These are phyloP conservation scores for Ephydatia muelleri DNA, from an alignment of 37 sponge, comb jelly and placozoan species.

Conservation along the genomic window DNA sequence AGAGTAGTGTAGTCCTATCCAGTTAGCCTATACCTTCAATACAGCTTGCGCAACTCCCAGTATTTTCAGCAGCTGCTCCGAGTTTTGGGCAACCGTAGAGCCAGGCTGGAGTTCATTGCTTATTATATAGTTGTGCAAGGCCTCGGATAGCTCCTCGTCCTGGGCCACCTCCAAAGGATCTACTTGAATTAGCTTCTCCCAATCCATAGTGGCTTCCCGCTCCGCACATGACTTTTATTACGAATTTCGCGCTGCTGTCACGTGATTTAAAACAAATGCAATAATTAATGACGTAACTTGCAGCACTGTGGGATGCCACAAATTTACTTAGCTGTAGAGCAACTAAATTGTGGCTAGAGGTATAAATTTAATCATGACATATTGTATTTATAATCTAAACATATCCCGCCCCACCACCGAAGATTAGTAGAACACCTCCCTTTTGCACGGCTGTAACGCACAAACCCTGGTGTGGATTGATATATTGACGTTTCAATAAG, in stretches of 20 bases:
- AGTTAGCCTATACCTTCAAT: conserved; percentile 16
- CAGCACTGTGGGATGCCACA: too few relatives aligned
- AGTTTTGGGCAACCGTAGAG: background rate
- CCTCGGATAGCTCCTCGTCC: conserved; percentile 27
- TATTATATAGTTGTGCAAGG: conserved; percentile 24
- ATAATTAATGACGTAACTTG: too few relatives aligned
- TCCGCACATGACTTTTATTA: background rate
- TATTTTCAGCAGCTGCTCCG: conserved; percentile 1
- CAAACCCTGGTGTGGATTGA: background rate
- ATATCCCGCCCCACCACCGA: background rate
- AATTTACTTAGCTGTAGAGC: too few relatives aligned
- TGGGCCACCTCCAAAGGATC: conserved; percentile 15
- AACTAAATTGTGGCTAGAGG: too few relatives aligned
- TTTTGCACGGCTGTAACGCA: background rate
- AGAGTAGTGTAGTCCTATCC: background rate
- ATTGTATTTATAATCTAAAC: too few relatives aligned
- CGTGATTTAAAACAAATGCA: background rate
- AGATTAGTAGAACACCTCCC: background rate
- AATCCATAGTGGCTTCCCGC: conserved; percentile 29
- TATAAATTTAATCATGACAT: too few relatives aligned
- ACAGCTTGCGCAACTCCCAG: background rate
- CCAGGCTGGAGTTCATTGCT: conserved; percentile 17
- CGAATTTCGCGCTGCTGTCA: background rate
- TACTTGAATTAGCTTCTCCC: conserved; percentile 6
- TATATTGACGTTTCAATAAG: background rate